Percentiles rank a stretch among this genome's conserved stretches.
Conservation (phyloP, 1,140 invertebrate species). For the Aphelinus certus region DNA sequence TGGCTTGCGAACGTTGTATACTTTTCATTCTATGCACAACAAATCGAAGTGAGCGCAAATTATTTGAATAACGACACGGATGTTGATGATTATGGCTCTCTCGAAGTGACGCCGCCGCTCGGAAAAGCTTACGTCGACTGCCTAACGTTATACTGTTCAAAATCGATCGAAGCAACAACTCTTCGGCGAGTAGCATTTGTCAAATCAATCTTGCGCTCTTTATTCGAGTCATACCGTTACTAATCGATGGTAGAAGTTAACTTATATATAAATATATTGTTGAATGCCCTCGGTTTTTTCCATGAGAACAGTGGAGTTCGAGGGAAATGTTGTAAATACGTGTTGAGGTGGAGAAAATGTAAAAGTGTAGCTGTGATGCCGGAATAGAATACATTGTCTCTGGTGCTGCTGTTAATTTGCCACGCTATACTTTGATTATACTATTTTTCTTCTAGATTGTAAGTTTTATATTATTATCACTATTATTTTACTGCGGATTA, state of each 20-base stretch:
- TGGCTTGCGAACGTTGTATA: too few species aligned
- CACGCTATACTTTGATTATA: not conserved
- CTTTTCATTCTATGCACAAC: too few species aligned
- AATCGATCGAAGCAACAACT: too few species aligned
- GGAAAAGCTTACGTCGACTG: too few species aligned
- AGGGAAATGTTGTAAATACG: constrained; percentile 25
- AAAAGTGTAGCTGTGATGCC: constrained; percentile 18
- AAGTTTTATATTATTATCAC: constrained; percentile 7
- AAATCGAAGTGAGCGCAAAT: too few species aligned
- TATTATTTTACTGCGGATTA: constrained; percentile 16
- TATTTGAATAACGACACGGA: too few species aligned
- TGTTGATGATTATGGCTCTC: constrained; percentile 8
- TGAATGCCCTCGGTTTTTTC: constrained; percentile 23
- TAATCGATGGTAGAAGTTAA: constrained; percentile 15
- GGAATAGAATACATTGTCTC: constrained; percentile 10
- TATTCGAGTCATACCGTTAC: constrained; percentile 1
- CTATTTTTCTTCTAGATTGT: too few species aligned
- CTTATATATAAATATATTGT: not conserved
- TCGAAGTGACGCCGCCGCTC: not conserved
- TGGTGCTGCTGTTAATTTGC: constrained; percentile 31
- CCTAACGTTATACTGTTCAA: not conserved
- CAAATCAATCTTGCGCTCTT: not conserved
- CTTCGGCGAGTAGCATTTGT: too few species aligned
- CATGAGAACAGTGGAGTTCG: constrained; percentile 15
- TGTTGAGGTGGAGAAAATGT: constrained; percentile 5